Conservation (phyloP, 2,797 vertebrate genomes). For the Coilia nasus region DNA sequence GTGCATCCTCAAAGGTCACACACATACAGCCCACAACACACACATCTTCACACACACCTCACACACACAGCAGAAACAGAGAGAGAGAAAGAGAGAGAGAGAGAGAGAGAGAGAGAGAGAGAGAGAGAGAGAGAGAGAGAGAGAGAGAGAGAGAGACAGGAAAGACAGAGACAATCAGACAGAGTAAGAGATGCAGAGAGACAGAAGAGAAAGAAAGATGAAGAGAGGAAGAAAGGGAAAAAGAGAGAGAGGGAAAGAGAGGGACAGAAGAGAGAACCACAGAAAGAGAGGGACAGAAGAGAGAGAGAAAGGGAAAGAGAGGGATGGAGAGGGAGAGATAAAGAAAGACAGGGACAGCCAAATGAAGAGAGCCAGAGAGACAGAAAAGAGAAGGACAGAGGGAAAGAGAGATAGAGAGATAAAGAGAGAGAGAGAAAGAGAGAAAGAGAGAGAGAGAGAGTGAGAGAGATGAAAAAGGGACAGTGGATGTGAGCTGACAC, state of each 20-base stretch:
- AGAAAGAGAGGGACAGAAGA: not conserved
- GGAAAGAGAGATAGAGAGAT: not conserved
- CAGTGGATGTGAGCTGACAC: constrained; percentile 38
- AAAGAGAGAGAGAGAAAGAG: constrained; percentile 30
- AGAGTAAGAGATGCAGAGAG: too few relatives aligned
- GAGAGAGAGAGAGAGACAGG: too few relatives aligned
- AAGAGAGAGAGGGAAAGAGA: not conserved
- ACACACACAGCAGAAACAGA: too few relatives aligned
- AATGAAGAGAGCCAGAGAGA: too few relatives aligned
- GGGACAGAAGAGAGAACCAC: not conserved
- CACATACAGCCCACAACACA: not conserved
- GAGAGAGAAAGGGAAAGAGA: not conserved
- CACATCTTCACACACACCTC: constrained; percentile 42
- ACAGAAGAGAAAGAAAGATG: too few relatives aligned
- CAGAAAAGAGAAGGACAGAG: too few relatives aligned
- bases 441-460: not conserved
- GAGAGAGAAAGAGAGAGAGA: too few relatives aligned
- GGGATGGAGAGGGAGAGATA: not conserved
- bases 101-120: too few relatives aligned
- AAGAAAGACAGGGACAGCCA: not conserved
- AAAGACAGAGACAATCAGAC: too few relatives aligned
- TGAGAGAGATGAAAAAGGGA: not conserved
- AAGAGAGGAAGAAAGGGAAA: not conserved
- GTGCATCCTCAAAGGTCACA: too few relatives aligned
- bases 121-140: too few relatives aligned